A percentile compares a stretch with the other conserved stretches of the same genome.
Conservation (phyloP, 1,140 invertebrate genomes). For the Maniola jurtina region DNA sequence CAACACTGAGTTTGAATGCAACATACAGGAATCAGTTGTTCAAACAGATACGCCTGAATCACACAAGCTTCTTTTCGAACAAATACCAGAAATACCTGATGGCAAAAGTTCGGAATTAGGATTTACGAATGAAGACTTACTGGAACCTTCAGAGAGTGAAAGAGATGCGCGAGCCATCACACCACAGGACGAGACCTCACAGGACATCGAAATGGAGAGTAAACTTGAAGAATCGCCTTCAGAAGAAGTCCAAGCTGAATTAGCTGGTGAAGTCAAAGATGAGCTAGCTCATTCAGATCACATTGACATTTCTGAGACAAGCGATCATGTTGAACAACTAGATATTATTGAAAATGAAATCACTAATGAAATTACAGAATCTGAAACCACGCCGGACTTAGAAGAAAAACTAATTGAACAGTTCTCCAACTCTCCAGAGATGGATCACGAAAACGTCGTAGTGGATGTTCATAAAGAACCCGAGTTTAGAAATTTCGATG, state of each 20-base stretch:
- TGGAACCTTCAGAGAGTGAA: slow-evolving; percentile 63
- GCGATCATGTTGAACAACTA: slow-evolving; percentile 27
- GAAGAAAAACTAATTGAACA: slow-evolving; percentile 16
- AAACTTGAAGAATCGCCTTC: slow-evolving; percentile 54
- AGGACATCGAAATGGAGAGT: slow-evolving; percentile 59
- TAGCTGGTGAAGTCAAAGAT: slow-evolving; percentile 32
- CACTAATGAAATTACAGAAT: slow-evolving; percentile 32
- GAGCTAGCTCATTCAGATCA: slow-evolving; percentile 17
- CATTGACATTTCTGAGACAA: slow-evolving; percentile 13
- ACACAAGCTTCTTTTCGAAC: slow-evolving; percentile 73
- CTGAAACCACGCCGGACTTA: slow-evolving; percentile 13
- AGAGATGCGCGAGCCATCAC: slow-evolving; percentile 54
- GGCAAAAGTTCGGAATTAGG: slow-evolving; percentile 73
- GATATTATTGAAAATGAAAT: slow-evolving; percentile 43
- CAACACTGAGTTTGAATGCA: slow-evolving; percentile 60
- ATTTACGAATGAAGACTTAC: slow-evolving; percentile 61
- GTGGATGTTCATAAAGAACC: slow-evolving; percentile 53
- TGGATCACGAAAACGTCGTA: slow-evolving; percentile 42
- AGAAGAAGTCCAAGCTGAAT: slow-evolving; percentile 37
- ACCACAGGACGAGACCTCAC: slow-evolving; percentile 56
- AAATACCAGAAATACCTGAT: slow-evolving; percentile 75
- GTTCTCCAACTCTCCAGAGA: slow-evolving; percentile 14
- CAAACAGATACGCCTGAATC: slow-evolving; percentile 74
- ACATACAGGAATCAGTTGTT: slow-evolving; percentile 49
- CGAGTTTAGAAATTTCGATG: slow-evolving; percentile 29